Evolutionary conservation across 2,888 invertebrate species (phyloP), one percentile per base, ranked within the genome.

Genomic region (Prostheceraeus crozeri): DNA sequence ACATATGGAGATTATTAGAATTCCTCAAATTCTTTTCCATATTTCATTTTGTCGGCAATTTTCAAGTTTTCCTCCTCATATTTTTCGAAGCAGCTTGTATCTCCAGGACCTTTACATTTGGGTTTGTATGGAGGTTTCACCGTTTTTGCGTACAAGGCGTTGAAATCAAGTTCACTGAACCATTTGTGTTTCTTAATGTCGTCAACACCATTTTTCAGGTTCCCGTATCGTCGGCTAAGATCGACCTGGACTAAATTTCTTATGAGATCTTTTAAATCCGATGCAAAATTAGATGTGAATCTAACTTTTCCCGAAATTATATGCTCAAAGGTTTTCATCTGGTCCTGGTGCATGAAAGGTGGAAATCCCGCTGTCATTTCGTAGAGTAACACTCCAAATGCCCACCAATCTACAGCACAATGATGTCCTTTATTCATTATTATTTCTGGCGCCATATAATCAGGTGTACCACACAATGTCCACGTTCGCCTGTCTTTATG

Each of bases 401-500:
- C 60, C 60, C 60, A 60, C 45, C 60, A 60, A 25, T 60, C 61
- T 10, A 61, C 60, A 8, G 60, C 60, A 21, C 48, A 28, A 62
- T 52, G 30, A 61, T 61, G 62, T 6, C 61, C 61, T 16, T 62
- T 61, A 21, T 61, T 52, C 61, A 28, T 35, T 11, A 61, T 61
- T 16, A 61, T 61, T 62, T 61, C 61, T 6, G 61, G 61, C 19
- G 61, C 61, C 52, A 61, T 51, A 33, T 61, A 61, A 25, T 61
- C 61, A 4, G 61, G 61, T 10, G 58, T 60, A 14, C 60, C 59
- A 48, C 60, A 61, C 6, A 61, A 31, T 2, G 61, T 61, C 28
- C 48, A 19, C 10, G 56, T 36, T 14, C 61, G 33, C 51, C 30
- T 61, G 25, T 45, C 30, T 54, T 31, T 56, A 2, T 35, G 31